Evolutionary conservation across 2,888 invertebrate species (phyloP), one percentile per base, ranked within the genome.

Genomic region (Blastobasis adustella): DNA sequence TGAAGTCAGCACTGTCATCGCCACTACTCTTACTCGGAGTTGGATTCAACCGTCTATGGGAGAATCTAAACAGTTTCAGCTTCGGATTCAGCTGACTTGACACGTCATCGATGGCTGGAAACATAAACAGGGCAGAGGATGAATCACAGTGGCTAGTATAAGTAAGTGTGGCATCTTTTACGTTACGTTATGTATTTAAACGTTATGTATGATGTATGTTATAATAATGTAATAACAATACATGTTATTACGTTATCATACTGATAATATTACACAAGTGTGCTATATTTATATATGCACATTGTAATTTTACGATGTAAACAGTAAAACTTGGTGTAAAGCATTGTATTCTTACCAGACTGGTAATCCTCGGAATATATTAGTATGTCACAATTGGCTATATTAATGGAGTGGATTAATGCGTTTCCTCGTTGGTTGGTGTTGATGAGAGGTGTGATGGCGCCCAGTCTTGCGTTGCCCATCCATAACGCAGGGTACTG

Each of bases 401-500:
- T 92, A 37, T 90, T 93, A 47, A 99, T 92, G 54, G 97, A 98
- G 82, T 99, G 99, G 49, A 94, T 79, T 5, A 99, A 89, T 0
- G 98, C 93, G 43, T 91, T 92, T 53, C 94, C 92, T 48, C 95
- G 90, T 62, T 98, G 92, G 80, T 99, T 98, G 49, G 95, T 96
- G 78, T 99, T 99, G 63, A 99, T 96, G 43, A 99, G 90, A 0
- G 99, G 97, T 0, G 95, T 90, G 43, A 97, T 91, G 0, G 94
- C 91, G 1, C 97, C 96, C 4, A 96, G 84, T 77, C 98, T 97
- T 4, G 96, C 94, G 50, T 97, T 90, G 0, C 98, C 99, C 57
- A 99, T 87, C 98, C 99, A 99, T 38, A 94, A 90, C 46, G 94
- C 95, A 0, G 98, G 94, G 77, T 94, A 96, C 76, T 99, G 96